Evolutionary conservation across 2,113 vertebrate genomes (phyloP), one percentile per base, ranked within the genome.

Genomic region (Pleuronectes platessa): DNA sequence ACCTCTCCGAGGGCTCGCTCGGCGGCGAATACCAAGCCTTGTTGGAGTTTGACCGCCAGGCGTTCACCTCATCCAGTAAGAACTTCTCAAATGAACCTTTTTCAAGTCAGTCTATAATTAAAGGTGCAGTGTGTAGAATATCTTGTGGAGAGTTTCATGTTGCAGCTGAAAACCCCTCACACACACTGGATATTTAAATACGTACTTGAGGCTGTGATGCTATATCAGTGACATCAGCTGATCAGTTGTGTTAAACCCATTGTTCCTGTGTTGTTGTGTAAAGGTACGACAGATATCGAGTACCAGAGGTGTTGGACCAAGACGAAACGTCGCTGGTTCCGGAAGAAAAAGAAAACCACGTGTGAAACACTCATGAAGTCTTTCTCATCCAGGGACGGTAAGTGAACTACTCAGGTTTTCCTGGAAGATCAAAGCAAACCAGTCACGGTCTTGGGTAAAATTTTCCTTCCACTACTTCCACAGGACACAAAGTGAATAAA

Each of bases 11-110:
- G 72, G 98, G 97, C 61, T 94, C 96, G 15, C 93, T 99, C 12
- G 98, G 98, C 78, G 98, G 98, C 72, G 90, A 94, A 78, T 98
- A 98, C 82, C 94, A 92, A 85, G 90, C 93, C 78, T 47, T 98
- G 17, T 91, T 98, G 92, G 93, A 96, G 76, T 15, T 97, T n/a
- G 94, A 97, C 71, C 89, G 83, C 5, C 91, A 94, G 9, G 92
- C 89, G 45, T 76, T 93, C 13, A 75, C 84, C 53, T 35, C 92
- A 23, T 79, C 77, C 61, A 95, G 97, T 98, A 95, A 53, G 82
- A 74, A 20, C 37, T 9, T 56, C 18, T 17, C 0, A 37, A 31
- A 31, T 8, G 1, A 31, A 37, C 35, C 35, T 37, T 37, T 37
- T 37, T 10, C 0, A 37, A 37, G 35, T 37, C 35, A 2, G 35